Conservation (phyloP, 2,888 invertebrate genomes). For the Dynastes tityus region DNA sequence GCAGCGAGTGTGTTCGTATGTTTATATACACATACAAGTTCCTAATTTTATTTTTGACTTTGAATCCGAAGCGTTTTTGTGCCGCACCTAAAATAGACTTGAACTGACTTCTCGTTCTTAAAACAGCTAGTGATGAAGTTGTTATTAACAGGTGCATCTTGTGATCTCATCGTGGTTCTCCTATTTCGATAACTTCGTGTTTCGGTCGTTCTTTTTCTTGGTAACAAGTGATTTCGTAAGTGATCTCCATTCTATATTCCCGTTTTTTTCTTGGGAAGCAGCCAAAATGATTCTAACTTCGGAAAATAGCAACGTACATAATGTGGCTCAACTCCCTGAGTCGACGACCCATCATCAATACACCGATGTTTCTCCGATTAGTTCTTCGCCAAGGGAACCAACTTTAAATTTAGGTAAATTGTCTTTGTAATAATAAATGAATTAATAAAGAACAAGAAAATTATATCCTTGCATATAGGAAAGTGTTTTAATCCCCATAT, state of each 20-base stretch:
- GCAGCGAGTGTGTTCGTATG: conserved; percentile 5
- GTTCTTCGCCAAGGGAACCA: conserved; percentile 73
- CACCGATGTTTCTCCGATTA: conserved; percentile 64
- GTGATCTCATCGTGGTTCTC: conserved; percentile 23
- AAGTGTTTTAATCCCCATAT: no score
- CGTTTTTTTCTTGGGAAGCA: conserved; percentile 14
- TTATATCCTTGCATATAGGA: no score
- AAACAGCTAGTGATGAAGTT: conserved; percentile 27
- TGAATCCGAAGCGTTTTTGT: conserved; percentile 21
- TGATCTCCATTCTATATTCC: conserved; percentile 9
- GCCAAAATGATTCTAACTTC: conserved; percentile 72
- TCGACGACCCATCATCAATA: conserved; percentile 66
- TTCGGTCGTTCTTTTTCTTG: not conserved
- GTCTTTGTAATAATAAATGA: not conserved
- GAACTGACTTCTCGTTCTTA: not conserved
- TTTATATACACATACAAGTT: conserved; percentile 20
- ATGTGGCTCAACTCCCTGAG: conserved; percentile 70
- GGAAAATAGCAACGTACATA: conserved; percentile 75
- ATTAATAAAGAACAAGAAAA: no score
- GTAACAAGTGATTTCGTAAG: conserved; percentile 19
- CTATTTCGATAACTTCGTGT: not conserved
- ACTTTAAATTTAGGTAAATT: conserved; percentile 81
- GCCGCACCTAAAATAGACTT: conserved; percentile 27
- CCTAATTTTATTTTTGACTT: conserved; percentile 41
- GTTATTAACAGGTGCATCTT: conserved; percentile 35